Conservation (phyloP, 1,140 invertebrate genomes). For the Lanistes nyassanus region DNA sequence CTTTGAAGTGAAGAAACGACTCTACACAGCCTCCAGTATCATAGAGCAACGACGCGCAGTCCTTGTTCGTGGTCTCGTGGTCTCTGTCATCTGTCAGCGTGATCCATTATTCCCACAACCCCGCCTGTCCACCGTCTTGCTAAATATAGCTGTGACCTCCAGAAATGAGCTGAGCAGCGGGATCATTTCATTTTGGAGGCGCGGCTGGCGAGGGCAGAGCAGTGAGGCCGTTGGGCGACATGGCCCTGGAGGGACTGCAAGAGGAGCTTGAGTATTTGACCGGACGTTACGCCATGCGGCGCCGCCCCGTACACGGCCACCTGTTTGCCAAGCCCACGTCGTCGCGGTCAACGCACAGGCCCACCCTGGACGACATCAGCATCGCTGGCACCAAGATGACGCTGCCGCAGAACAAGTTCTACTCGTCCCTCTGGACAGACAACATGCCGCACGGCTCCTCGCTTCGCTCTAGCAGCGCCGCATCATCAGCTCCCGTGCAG, state of each 20-base stretch:
- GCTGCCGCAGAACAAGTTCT: neutral
- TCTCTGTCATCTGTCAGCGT: no score
- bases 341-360: slow-evolving; percentile 1
- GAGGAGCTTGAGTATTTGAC: slow-evolving; percentile 23
- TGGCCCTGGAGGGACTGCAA: slow-evolving; percentile 10
- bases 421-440: no score
- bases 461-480: neutral
- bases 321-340: neutral
- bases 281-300: slow-evolving; percentile 18
- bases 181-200: no score
- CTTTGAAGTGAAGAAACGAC: no score
- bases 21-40: no score
- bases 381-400: slow-evolving; percentile 8
- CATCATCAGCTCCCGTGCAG: neutral
- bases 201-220: no score
- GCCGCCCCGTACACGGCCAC: slow-evolving; percentile 6
- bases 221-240: neutral
- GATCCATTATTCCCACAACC: no score
- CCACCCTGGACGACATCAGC: slow-evolving; percentile 10
- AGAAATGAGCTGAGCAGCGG: no score
- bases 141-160: no score
- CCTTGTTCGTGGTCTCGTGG: no score
- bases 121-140: no score
- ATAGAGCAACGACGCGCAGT: no score
- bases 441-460: neutral